Conservation (phyloP, 2,888 invertebrate species). For the Dilophus febrilis region DNA sequence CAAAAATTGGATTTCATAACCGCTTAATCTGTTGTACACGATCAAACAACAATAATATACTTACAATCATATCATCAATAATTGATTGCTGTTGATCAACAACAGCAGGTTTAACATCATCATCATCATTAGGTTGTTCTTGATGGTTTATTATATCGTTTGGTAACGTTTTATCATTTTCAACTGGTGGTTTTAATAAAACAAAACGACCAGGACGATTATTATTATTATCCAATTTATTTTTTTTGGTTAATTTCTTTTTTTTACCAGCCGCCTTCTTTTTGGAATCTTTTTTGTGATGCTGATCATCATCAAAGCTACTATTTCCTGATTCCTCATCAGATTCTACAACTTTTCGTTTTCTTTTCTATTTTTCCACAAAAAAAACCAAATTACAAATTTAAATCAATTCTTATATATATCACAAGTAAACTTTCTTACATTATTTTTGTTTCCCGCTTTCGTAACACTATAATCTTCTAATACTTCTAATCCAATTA, state of each 20-base stretch:
- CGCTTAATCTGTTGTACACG: no score
- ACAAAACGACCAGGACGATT: slow-evolving; percentile 15
- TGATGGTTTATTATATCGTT: no score
- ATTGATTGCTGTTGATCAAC: not conserved
- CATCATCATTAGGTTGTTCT: no score
- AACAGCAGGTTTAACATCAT: no score
- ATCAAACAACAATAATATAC: no score
- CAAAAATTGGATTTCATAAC: no score
- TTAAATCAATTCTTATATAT: not conserved
- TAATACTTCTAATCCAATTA: slow-evolving; percentile 65
- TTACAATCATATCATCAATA: slow-evolving; percentile 16
- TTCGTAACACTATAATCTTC: slow-evolving; percentile 41
- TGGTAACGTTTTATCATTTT: slow-evolving; percentile 10
- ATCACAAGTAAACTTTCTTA: slow-evolving; percentile 16
- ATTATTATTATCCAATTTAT: slow-evolving; percentile 6
- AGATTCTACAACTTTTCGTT: not conserved
- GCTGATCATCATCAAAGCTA: no score
- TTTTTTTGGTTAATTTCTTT: slow-evolving; percentile 8
- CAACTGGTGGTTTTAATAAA: slow-evolving; percentile 19
- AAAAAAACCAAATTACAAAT: not conserved
- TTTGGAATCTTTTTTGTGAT: no score
- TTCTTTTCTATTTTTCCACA: not conserved
- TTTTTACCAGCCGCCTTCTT: no score
- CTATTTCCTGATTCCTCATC: not conserved
- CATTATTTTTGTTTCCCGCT: slow-evolving; percentile 31